Percentiles rank a stretch among this genome's conserved stretches.
phyloP scores from a whole-genome alignment of 2,888 invertebrate genomes.

The Galerucella calmariensis region DNA sequence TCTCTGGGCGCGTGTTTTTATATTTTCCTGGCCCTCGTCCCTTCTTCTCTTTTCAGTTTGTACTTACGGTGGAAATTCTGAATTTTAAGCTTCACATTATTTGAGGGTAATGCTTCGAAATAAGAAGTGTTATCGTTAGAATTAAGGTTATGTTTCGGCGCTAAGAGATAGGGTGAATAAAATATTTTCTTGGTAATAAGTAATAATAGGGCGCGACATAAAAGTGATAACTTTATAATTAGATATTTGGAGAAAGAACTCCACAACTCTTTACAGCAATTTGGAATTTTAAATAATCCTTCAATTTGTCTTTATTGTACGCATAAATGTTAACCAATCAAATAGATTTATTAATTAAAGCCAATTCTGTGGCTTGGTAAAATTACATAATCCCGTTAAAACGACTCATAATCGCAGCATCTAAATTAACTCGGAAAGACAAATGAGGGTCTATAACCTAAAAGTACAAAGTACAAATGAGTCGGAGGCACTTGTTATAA shows the following conservation, averaged over 20 bases:
- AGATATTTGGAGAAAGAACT: background rate
- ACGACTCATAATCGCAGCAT: conserved; percentile 22
- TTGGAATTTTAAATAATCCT: too few relatives aligned
- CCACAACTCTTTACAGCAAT: too few relatives aligned
- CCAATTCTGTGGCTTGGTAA: background rate
- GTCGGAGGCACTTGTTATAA: conserved; percentile 61
- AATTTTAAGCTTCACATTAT: conserved; percentile 61
- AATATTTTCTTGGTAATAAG: background rate
- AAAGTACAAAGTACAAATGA: conserved; percentile 57
- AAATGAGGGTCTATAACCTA: conserved; percentile 60
- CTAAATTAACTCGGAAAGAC: conserved; percentile 49
- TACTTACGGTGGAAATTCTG: conserved; percentile 54
- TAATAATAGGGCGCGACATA: background rate
- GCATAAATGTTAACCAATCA: too few relatives aligned
- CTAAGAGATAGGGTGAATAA: conserved; percentile 1
- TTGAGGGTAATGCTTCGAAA: conserved; percentile 42
- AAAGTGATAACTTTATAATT: background rate
- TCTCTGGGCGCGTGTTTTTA: conserved; percentile 56
- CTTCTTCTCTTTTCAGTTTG: conserved; percentile 35
- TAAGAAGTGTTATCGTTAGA: conserved; percentile 3
- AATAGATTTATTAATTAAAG: background rate
- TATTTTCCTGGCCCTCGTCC: conserved; percentile 56
- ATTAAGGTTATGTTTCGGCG: conserved; percentile 14
- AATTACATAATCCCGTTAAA: conserved; percentile 9
- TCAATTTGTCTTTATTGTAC: too few relatives aligned